These are phyloP conservation scores for Gadopsis marmoratus DNA, from an alignment of 2,797 vertebrate species.

Conservation along the genomic window DNA sequence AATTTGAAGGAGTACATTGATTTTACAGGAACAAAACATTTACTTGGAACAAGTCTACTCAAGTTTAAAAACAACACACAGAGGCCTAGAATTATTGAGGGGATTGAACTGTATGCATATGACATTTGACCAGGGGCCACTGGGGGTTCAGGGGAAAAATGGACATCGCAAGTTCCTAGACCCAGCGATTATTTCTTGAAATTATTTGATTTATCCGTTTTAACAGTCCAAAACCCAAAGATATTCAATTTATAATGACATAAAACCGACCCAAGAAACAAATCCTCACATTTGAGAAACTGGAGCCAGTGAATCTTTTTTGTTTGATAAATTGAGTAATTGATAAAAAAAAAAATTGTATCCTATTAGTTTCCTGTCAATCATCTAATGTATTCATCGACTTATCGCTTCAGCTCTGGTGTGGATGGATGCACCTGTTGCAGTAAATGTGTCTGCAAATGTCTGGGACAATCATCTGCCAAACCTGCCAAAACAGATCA, in stretches of 20 bases:
- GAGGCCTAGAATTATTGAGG: no score
- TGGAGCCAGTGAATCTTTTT: neutral
- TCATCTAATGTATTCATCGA: neutral
- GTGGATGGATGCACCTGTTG: slow-evolving; percentile 2
- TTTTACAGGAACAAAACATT: no score
- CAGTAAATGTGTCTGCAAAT: neutral
- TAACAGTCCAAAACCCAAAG: neutral
- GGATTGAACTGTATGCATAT: no score
- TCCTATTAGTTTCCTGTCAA: rapidly evolving
- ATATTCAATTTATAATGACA: neutral
- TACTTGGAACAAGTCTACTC: no score
- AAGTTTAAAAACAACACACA: no score
- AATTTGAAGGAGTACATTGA: no score
- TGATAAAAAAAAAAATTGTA: neutral
- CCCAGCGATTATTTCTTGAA: neutral
- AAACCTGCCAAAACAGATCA: slow-evolving; percentile 35
- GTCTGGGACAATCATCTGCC: slow-evolving; percentile 9
- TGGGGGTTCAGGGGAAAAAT: neutral
- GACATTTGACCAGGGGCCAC: no score
- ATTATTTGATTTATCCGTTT: neutral
- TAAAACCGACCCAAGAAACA: slow-evolving; percentile 1
- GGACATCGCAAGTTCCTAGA: neutral
- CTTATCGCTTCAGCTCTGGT: neutral
- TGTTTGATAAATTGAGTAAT: neutral
- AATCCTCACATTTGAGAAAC: neutral